phyloP scores from a whole-genome alignment of 2,888 invertebrate genomes.

The Nemurella pictetii region DNA sequence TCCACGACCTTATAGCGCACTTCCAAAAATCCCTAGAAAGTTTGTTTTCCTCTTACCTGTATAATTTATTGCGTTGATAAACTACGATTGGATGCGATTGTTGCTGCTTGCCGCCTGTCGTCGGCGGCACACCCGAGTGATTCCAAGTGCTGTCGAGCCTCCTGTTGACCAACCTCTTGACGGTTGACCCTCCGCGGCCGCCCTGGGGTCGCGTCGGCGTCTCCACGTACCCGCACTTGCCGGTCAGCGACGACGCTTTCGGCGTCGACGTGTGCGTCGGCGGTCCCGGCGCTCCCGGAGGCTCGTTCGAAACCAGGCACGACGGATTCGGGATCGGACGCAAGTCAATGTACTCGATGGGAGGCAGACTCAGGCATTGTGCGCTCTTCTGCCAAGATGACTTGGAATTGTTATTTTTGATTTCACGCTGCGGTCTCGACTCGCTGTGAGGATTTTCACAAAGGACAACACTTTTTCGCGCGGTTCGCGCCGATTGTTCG shows the following conservation, averaged over 20 bases:
- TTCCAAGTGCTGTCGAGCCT: not conserved
- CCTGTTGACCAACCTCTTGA: constrained; percentile 50
- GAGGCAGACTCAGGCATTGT: not conserved
- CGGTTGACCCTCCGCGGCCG: constrained; percentile 48
- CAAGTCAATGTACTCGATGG: constrained; percentile 10
- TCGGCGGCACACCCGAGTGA: not conserved
- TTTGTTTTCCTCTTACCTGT: constrained; percentile 51
- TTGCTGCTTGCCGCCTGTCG: constrained; percentile 28
- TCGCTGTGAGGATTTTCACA: not conserved
- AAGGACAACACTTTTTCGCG: not conserved
- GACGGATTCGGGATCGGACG: not conserved
- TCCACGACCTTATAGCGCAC: not conserved
- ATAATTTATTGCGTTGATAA: constrained; percentile 55
- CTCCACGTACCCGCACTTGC: not conserved
- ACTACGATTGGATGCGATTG: constrained; percentile 47
- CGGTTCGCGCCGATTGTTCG: not conserved
- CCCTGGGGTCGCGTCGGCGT: not conserved
- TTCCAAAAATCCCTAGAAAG: not conserved
- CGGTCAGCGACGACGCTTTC: constrained; percentile 45
- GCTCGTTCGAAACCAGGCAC: constrained; percentile 39
- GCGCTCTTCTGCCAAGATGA: not conserved
- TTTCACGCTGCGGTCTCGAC: not conserved
- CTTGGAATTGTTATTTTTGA: not conserved
- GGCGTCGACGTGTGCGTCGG: constrained; percentile 55
- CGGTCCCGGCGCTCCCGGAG: constrained; percentile 46